Base-by-base conservation (phyloP, 1,140 invertebrate genomes). In the Hesperophylax magnus region DNA sequence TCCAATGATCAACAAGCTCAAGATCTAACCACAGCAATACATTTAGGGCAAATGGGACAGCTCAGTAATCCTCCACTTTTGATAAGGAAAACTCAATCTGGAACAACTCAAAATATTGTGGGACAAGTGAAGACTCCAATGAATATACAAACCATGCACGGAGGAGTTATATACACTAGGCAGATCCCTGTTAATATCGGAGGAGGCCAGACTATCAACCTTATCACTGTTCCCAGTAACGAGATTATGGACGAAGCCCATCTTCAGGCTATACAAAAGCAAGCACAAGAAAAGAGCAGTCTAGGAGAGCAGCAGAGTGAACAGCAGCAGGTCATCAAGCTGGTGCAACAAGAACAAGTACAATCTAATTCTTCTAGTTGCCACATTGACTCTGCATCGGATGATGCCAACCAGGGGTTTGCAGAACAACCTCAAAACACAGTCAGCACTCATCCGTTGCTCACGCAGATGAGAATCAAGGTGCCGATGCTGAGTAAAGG, bases 141-240 rank as follows among this genome's bases (percentile, higher is more conserved):
- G 86, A 90, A 90, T 72, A 87, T 92, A 53, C 91, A 92, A 86
- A 91, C 91, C 17, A 91, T 92, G 86, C 91, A 92, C 69, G 91
- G 92, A n/a, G 91, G 91, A 60, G 92, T 92, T 6, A 92, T 92
- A 77, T 92, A 92, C 84, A 92, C 91, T 2, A 86, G 91, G 24
- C 92, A 92, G 87, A 91, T 92, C 84, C 91, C 91, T 3, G 90
- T 92, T 0, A 90, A 90, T 79, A 88, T 90, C 54, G 87, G 88
- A 7, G 87, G 88, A 47, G 91, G 91, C 22, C 91, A 92, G 85
- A 92, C 92, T 2, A 92, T 92, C 34, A 92, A 92, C 84, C 85
- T 92, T 54, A 92, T 92, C 77, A 92, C 91, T 15, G 89, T 90
- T 20, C 89, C 89, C 6, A 90, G 86, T 77, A 88, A 87, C 3